Evolutionary conservation across 2,888 invertebrate species (phyloP).

Genomic region (Caenorhabditis becei): DNA sequence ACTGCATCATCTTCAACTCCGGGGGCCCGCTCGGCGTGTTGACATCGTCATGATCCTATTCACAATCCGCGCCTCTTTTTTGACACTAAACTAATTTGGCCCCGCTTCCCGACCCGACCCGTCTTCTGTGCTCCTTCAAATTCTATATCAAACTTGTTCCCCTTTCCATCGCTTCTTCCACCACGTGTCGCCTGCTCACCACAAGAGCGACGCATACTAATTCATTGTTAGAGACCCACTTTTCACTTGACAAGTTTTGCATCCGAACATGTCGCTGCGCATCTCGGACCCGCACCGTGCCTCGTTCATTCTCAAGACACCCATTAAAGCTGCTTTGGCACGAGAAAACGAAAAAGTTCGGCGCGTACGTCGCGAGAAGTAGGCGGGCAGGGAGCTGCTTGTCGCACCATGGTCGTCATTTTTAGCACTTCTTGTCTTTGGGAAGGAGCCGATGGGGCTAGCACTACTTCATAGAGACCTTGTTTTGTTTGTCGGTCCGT

Average conservation of each 20-base stretch:
- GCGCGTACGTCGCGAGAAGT: conserved; percentile 17
- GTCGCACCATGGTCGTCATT: conserved; percentile 34
- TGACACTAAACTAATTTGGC: conserved; percentile 47
- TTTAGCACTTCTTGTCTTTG: conserved; percentile 38
- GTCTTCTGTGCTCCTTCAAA: conserved; percentile 1
- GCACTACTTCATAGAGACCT: conserved; percentile 14
- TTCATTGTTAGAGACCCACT: conserved; percentile 40
- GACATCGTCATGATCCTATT: conserved; percentile 44
- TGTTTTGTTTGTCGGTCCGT: conserved; percentile 19
- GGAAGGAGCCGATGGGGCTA: conserved; percentile 5
- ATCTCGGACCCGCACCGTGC: conserved; percentile 10
- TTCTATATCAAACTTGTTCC: conserved; percentile 18
- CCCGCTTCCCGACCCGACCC: background rate
- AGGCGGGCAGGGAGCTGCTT: conserved; percentile 9
- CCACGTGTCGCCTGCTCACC: background rate
- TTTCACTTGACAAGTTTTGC: conserved; percentile 39
- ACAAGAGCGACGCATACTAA: conserved; percentile 24
- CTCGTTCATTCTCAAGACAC: conserved; percentile 50
- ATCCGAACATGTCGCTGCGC: conserved; percentile 26
- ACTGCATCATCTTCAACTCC: conserved; percentile 1
- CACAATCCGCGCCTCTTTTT: conserved; percentile 41
- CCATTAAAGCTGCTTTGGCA: conserved; percentile 46
- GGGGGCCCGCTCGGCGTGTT: conserved; percentile 4
- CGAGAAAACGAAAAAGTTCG: conserved; percentile 33
- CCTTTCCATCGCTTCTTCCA: background rate